Percentiles rank a stretch among this genome's conserved stretches.
Evolutionary conservation across 2,888 invertebrate genomes (phyloP).

Genomic region (Lycaena phlaeas): DNA sequence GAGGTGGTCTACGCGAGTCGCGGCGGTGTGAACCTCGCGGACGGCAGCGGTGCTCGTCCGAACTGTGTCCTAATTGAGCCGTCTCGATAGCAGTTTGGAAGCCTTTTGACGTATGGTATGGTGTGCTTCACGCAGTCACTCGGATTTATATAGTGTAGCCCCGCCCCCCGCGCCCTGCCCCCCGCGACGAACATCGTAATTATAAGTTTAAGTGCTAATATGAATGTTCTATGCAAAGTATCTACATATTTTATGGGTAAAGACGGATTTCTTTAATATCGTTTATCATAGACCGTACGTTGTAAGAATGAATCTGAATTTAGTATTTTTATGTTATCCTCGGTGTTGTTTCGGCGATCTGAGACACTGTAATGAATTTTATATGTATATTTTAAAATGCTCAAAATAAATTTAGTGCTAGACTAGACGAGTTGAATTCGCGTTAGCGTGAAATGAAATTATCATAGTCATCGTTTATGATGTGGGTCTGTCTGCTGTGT

Average conservation of each 20-base stretch:
- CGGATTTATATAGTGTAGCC: conserved; percentile 15
- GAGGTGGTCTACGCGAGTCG: conserved; percentile 13
- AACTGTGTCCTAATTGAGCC: not conserved
- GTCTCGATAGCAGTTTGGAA: not conserved
- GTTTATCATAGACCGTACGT: conserved; percentile 57
- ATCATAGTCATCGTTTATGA: no score
- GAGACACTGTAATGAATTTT: conserved; percentile 47
- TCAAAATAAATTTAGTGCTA: conserved; percentile 11
- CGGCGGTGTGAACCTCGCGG: not conserved
- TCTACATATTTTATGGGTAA: conserved; percentile 52
- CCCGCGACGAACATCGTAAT: conserved; percentile 15
- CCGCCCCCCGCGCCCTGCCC: conserved; percentile 15
- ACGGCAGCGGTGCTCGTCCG: not conserved
- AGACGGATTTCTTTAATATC: conserved; percentile 41
- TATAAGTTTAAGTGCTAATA: conserved; percentile 23
- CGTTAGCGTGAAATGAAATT: no score
- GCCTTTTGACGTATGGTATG: not conserved
- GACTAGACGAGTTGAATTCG: not conserved
- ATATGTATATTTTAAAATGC: conserved; percentile 11
- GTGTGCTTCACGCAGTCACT: conserved; percentile 5
- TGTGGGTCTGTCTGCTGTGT: no score
- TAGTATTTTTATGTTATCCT: conserved; percentile 44
- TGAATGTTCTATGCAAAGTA: conserved; percentile 35
- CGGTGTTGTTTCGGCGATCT: conserved; percentile 45
- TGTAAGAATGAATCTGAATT: conserved; percentile 59